Percentiles rank a stretch among this genome's conserved stretches.
Conservation (phyloP, 2,113 vertebrate species). For the Felis chaus region DNA sequence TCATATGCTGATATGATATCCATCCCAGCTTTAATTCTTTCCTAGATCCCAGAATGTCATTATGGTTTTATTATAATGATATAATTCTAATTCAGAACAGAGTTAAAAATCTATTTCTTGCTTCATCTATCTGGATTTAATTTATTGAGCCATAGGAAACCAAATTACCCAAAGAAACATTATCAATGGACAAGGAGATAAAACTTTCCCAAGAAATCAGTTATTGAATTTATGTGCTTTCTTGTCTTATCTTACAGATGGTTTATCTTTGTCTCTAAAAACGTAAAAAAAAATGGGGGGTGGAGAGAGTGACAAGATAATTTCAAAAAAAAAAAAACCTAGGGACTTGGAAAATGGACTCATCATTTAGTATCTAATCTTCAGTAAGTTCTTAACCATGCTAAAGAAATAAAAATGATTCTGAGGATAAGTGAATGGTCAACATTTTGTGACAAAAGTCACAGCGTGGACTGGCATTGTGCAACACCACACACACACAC, state of each 20-base stretch:
- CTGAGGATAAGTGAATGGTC: not conserved
- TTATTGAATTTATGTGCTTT: not conserved
- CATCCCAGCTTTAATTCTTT: not conserved
- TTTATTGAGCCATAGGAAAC: slow-evolving; percentile 3
- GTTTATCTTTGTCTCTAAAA: slow-evolving; percentile 42
- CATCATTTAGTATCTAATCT: not conserved
- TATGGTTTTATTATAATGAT: not conserved
- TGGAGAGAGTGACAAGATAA: not conserved
- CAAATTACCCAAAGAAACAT: slow-evolving; percentile 46
- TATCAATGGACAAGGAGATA: slow-evolving; percentile 13
- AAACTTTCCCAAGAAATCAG: slow-evolving; percentile 22
- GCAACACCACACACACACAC: not conserved
- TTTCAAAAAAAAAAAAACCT: not conserved
- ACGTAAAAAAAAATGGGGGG: not conserved
- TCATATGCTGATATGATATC: not conserved
- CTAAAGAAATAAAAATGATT: slow-evolving; percentile 16
- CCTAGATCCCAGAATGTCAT: not conserved
- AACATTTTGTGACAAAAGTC: not conserved
- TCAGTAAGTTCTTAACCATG: not conserved
- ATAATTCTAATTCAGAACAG: not conserved
- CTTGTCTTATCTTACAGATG: slow-evolving; percentile 24
- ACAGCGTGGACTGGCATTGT: not conserved
- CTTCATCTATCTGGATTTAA: slow-evolving; percentile 7
- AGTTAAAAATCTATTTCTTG: not conserved
- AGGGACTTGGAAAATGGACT: slow-evolving; percentile 1